Conservation (phyloP, 2,797 vertebrate species). For the Cossypha dichroa region DNA sequence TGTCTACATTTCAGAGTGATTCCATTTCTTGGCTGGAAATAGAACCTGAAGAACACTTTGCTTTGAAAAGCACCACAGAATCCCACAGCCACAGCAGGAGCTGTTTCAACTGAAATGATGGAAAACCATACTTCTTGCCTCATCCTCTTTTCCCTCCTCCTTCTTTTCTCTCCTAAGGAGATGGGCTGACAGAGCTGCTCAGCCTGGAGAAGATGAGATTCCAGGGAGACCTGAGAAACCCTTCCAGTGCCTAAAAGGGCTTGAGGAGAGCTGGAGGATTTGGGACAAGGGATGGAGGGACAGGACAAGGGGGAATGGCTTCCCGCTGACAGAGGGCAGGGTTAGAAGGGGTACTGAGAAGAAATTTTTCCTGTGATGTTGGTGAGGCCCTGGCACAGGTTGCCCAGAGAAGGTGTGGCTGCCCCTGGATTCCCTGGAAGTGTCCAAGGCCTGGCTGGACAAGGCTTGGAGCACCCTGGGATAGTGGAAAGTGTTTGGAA, state of each 20-base stretch:
- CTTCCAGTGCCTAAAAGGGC: background rate
- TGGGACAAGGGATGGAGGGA: background rate
- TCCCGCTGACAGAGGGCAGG: accelerated
- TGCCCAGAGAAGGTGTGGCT: background rate
- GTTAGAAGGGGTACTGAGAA: background rate
- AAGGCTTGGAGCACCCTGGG: accelerated
- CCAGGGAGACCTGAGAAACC: background rate
- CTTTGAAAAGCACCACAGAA: background rate
- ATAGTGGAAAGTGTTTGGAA: accelerated
- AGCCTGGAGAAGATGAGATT: background rate
- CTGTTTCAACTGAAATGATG: background rate
- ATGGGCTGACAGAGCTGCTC: background rate
- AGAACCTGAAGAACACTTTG: background rate
- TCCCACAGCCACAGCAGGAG: background rate
- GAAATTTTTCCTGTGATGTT: accelerated
- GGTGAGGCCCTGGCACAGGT: accelerated
- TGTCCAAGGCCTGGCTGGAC: accelerated
- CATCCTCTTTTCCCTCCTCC: background rate
- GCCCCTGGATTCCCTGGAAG: background rate
- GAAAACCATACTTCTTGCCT: background rate
- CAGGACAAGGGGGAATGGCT: background rate
- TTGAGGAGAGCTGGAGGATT: background rate
- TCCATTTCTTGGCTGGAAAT: background rate
- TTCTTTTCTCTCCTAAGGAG: background rate
- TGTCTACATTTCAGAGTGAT: background rate